Percentiles rank a stretch among this genome's conserved stretches.
phyloP scores from a whole-genome alignment of 2,113 vertebrate genomes.

The Ovis aries region ARS-UI_Ramb_v3.0 NC_056056.1:26932501-26933000 shows the following conservation, averaged over 20 bases:
- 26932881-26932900: neutral
- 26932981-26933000: neutral
- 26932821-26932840: neutral
- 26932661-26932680: neutral
- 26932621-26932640: neutral
- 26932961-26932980: neutral
- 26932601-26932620: neutral
- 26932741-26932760: neutral
- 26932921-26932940: neutral
- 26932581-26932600: neutral
- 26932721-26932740: neutral
- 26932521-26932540: neutral
- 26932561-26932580: neutral
- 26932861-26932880: neutral
- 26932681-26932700: neutral
- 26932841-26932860: neutral
- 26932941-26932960: neutral
- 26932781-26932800: neutral
- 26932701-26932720: neutral
- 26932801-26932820: neutral
- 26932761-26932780: neutral
- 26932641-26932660: neutral
- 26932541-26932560: neutral
- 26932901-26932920: neutral
- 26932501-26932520: neutral